Conservation (phyloP, 2,797 vertebrate genomes). For the Galago senegalensis region DNA sequence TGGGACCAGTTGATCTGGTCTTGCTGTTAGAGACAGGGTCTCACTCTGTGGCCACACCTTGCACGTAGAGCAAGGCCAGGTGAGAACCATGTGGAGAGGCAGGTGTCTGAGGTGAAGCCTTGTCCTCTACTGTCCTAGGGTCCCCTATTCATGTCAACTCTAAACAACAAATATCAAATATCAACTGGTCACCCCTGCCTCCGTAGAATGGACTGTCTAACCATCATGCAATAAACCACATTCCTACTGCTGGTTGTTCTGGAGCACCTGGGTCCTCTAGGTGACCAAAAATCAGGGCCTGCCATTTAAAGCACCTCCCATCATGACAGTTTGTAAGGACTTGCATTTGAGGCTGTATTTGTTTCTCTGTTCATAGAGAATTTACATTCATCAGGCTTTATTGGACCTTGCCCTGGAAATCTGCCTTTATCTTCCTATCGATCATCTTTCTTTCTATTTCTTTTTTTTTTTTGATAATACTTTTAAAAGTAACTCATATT, state of each 20-base stretch:
- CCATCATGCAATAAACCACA: not conserved
- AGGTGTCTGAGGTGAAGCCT: not conserved
- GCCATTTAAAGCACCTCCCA: not conserved
- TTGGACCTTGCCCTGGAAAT: constrained; percentile 30
- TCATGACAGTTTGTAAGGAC: not conserved
- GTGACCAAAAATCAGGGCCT: not conserved
- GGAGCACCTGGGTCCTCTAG: not conserved
- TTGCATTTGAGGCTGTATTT: not conserved
- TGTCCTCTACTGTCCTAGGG: not conserved
- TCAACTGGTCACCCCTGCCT: not conserved
- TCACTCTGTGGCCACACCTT: no score
- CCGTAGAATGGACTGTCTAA: not conserved
- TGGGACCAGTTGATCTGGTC: constrained; percentile 12
- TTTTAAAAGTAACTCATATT: constrained; percentile 50
- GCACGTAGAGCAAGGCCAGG: not conserved
- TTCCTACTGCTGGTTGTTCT: not conserved
- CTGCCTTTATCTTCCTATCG: not conserved
- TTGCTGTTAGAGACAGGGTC: constrained; percentile 17
- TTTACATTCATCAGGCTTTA: not conserved
- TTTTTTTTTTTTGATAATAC: constrained; percentile 2
- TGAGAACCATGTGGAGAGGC: not conserved
- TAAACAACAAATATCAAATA: not conserved
- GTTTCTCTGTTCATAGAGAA: not conserved
- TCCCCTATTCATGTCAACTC: not conserved
- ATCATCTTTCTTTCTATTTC: not conserved